Evolutionary conservation across 37 sponge, comb jelly and placozoan genomes (phyloP), one percentile per base, ranked within the genome.

Genomic region (Geodia barretti): DNA sequence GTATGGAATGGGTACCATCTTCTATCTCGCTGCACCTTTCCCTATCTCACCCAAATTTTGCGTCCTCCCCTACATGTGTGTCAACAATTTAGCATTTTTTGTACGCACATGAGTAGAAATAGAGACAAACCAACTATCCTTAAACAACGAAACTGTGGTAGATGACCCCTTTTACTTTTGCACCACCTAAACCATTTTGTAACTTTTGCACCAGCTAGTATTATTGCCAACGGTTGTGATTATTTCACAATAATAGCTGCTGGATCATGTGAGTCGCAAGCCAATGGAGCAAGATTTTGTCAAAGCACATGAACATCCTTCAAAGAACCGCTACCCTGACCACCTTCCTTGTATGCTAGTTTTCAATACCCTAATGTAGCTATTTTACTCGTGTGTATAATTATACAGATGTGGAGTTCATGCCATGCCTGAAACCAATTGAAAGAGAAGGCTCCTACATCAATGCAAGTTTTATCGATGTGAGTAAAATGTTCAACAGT

Each of bases 211-310:
- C 54, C 54, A 14, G 54, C 11, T 47, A 47, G 54, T 47, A 17
- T 7, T 47, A 14, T 47, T 47, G 54, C 14, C 14, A 17, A 14
- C 14, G 7, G 54, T 17, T 17, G 14, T 14, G 14, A 17, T 47
- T 14, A n/a, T n/a, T n/a, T n/a, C n/a, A 47, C 54, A 17, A 14
- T 14, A 7, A 58, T 28, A 90, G 91, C 73, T 90, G 21, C 86
- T 90, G 30, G 75, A 85, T 38, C 60, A 67, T 54, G 87, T 90
- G 73, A 90, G 91, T 76, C 77, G 87, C n/a, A 39, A 47, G 70
- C 91, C 91, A 7, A 35, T 31, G 29, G 74, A 47, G 5, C 19
- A 66, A 20, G 68, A 47, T 30, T 68, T 8, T 8, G 24, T 23
- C 24, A 19, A 65, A 2, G 17, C 3, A 26, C 20, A 33, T 7